A percentile compares a stretch with the other conserved stretches of the same genome.
These are phyloP conservation scores for Zaprionus lachaisei DNA, from an alignment of 1,140 invertebrate species.

Conservation along the genomic window DNA sequence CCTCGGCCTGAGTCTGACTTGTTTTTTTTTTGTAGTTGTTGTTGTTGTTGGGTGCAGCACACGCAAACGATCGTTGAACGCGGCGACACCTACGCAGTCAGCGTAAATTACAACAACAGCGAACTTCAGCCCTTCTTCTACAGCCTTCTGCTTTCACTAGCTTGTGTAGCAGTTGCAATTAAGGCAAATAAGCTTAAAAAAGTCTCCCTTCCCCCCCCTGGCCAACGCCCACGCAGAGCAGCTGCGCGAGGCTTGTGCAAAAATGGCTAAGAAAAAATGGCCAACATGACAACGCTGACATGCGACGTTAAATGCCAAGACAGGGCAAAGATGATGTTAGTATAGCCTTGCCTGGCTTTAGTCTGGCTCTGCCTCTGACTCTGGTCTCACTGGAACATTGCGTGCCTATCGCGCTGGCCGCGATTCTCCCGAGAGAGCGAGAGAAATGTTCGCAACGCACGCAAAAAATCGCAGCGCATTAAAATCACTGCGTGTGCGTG, in stretches of 20 bases:
- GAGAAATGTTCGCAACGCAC: conserved; percentile 71
- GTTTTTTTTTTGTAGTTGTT: conserved; percentile 1
- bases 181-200: conserved; percentile 62
- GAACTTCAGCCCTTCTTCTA: neutral
- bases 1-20: conserved; percentile 18
- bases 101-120: conserved; percentile 32
- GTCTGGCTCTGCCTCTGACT: neutral
- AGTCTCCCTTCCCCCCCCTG: neutral
- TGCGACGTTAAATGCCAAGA: conserved; percentile 74
- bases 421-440: conserved; percentile 25
- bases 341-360: conserved; percentile 7
- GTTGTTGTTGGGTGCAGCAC: conserved; percentile 50
- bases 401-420: conserved; percentile 49
- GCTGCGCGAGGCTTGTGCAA: conserved; percentile 16
- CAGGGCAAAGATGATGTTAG: conserved; percentile 5
- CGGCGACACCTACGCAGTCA: conserved; percentile 42
- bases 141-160: conserved; percentile 16
- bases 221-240: conserved; percentile 59
- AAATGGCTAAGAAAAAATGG: conserved; percentile 58
- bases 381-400: conserved; percentile 36
- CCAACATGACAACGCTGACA: conserved; percentile 79
- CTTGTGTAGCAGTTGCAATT: conserved; percentile 57
- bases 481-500: conserved; percentile 77
- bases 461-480: conserved; percentile 80
- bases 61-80: conserved; percentile 32